Conservation (phyloP, 2,797 vertebrate species). For the Liasis olivaceus region DNA sequence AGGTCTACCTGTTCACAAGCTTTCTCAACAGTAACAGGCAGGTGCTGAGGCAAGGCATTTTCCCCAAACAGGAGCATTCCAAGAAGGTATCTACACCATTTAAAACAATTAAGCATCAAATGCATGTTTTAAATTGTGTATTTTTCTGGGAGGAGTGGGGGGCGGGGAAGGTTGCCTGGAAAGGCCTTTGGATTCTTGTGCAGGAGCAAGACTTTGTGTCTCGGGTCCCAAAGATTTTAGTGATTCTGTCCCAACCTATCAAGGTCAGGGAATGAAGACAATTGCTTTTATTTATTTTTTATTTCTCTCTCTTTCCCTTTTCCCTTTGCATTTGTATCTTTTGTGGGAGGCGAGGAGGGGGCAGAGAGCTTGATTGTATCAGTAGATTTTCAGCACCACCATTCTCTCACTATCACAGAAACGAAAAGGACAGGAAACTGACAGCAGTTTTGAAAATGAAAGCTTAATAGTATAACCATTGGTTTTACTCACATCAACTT, state of each 20-base stretch:
- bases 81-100: neutral
- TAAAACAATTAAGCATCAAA: neutral
- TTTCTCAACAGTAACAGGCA: neutral
- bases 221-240: neutral
- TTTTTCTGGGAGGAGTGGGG: too few species aligned
- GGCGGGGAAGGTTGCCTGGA: neutral
- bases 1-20: neutral
- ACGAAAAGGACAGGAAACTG: slow-evolving; percentile 1
- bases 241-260: neutral
- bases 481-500: neutral
- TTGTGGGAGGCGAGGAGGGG: neutral
- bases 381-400: neutral
- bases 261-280: neutral
- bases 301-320: neutral
- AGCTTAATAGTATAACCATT: neutral
- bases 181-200: neutral
- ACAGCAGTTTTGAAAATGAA: neutral
- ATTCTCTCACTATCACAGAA: neutral
- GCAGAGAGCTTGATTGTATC: neutral
- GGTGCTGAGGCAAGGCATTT: neutral
- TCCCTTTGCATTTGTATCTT: neutral
- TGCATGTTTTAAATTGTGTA: neutral
- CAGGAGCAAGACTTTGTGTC: neutral
- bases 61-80: neutral
- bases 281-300: neutral